These are phyloP conservation scores for Calliscelio sp. DNA, from an alignment of 2,888 invertebrate species.

Conservation along the genomic window DNA sequence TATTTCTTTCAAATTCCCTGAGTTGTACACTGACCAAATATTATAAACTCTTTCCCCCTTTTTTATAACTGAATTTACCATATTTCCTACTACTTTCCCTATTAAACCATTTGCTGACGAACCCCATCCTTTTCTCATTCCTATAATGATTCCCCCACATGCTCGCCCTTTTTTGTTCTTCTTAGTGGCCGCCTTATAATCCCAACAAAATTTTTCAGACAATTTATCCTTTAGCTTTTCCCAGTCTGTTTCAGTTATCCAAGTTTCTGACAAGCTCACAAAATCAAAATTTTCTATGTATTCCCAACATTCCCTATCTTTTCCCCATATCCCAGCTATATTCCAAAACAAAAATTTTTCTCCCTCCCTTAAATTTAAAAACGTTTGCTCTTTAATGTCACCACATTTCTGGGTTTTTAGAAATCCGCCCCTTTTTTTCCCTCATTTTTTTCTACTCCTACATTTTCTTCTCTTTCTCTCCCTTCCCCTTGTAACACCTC, in stretches of 20 bases:
- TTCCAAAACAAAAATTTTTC: no score
- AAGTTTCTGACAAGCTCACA: slow-evolving; percentile 63
- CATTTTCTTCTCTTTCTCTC: neutral
- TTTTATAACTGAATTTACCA: slow-evolving; percentile 3
- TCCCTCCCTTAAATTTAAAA: no score
- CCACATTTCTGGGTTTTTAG: no score
- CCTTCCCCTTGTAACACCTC: neutral
- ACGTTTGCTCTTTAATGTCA: no score
- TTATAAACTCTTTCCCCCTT: neutral
- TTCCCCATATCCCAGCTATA: slow-evolving; percentile 61
- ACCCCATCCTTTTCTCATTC: slow-evolving; percentile 33
- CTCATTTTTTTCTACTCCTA: no score
- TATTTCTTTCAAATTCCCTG: slow-evolving; percentile 8
- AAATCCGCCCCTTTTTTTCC: no score
- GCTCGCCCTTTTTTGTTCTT: slow-evolving; percentile 62
- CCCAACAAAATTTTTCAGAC: slow-evolving; percentile 47
- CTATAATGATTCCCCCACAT: slow-evolving; percentile 60
- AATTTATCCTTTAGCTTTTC: slow-evolving; percentile 10
- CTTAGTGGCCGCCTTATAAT: slow-evolving; percentile 14
- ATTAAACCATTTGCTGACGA: no score
- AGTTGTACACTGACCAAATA: slow-evolving; percentile 39
- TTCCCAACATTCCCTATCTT: slow-evolving; percentile 41
- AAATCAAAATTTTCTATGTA: slow-evolving; percentile 43
- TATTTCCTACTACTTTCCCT: neutral
- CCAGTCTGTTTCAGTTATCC: slow-evolving; percentile 67